phyloP scores from a whole-genome alignment of 1,140 invertebrate genomes.

The Neodiprion virginianus region DNA sequence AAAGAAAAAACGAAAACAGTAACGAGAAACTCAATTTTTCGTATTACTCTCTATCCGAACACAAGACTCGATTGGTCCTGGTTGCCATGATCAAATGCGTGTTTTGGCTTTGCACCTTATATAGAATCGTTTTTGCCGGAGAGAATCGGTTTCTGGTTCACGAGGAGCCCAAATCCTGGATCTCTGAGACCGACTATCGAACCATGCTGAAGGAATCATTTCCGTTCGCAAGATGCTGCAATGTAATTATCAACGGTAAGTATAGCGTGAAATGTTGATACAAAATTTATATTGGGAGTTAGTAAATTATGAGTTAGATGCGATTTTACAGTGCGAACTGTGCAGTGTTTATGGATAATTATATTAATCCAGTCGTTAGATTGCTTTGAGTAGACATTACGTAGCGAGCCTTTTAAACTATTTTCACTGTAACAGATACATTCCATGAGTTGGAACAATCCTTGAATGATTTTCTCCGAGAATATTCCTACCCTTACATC shows the following conservation, averaged over 20 bases:
- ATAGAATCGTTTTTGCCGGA: neutral
- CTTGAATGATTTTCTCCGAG: conserved; percentile 37
- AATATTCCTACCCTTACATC: conserved; percentile 40
- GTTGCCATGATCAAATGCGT: neutral
- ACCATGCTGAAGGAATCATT: conserved; percentile 33
- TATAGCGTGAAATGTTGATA: neutral
- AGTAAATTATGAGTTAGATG: too few relatives aligned
- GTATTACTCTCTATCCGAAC: too few relatives aligned
- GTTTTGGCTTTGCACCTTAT: neutral
- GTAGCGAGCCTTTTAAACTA: neutral
- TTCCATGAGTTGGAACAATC: conserved; percentile 15
- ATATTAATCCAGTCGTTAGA: too few relatives aligned
- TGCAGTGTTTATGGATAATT: too few relatives aligned
- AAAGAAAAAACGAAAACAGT: too few relatives aligned
- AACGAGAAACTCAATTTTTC: too few relatives aligned
- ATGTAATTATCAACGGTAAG: conserved; percentile 32
- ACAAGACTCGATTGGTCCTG: too few relatives aligned
- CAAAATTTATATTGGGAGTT: too few relatives aligned
- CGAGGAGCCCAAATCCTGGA: conserved; percentile 29
- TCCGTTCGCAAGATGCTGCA: conserved; percentile 33
- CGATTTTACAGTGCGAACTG: too few relatives aligned
- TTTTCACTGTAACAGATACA: neutral
- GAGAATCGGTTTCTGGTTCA: neutral
- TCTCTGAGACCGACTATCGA: conserved; percentile 28
- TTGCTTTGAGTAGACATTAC: too few relatives aligned